These are phyloP conservation scores for Drosophila kanekoi DNA, from an alignment of 2,888 invertebrate genomes.

Conservation along the genomic window DNA sequence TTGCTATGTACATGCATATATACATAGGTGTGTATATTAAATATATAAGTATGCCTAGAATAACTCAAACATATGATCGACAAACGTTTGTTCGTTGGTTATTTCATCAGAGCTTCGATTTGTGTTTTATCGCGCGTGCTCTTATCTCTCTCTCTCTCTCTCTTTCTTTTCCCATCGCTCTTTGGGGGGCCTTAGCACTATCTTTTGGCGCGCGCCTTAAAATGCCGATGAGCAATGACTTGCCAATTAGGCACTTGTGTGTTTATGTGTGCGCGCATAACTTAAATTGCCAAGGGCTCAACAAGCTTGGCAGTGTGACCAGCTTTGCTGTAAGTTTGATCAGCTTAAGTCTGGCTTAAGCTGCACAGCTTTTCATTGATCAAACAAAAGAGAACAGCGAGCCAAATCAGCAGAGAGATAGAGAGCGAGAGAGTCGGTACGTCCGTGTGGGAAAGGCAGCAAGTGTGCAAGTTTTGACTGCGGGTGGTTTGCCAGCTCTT, in stretches of 20 bases:
- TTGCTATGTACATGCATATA: background rate
- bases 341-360: conserved; percentile 12
- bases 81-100: background rate
- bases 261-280: background rate
- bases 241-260: conserved; percentile 12
- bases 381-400: conserved; percentile 10
- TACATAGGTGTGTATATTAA: background rate
- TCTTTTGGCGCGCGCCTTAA: conserved; percentile 30
- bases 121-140: background rate
- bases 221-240: conserved; percentile 43
- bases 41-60: too few relatives aligned
- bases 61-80: conserved; percentile 9
- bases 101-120: conserved; percentile 5
- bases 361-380: conserved; percentile 39
- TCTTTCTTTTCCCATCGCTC: conserved; percentile 23
- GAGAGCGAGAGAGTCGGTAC: conserved; percentile 1
- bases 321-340: background rate
- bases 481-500: conserved; percentile 18
- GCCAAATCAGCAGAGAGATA: background rate
- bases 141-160: conserved; percentile 9
- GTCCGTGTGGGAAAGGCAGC: background rate
- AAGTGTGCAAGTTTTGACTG: background rate
- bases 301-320: conserved; percentile 21
- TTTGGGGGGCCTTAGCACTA: conserved; percentile 19
- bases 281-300: background rate